Evolutionary conservation across 2,888 invertebrate species (phyloP).

Genomic region (Fragum fragum): DNA sequence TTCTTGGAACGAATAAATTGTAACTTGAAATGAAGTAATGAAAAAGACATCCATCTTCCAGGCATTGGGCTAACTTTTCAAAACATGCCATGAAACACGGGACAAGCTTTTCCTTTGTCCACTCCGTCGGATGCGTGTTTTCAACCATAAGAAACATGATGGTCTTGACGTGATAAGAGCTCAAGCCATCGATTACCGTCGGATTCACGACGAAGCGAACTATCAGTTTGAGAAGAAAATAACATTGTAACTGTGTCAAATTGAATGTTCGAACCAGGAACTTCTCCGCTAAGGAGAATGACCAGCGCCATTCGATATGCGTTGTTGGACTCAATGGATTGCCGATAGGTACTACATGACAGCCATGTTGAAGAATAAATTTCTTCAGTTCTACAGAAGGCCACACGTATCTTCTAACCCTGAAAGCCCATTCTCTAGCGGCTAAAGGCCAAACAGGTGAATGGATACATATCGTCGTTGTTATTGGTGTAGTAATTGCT

Average conservation of each 20-base stretch:
- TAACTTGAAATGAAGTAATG: slow-evolving; percentile 65
- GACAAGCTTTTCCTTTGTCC: slow-evolving; percentile 58
- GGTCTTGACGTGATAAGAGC: slow-evolving; percentile 63
- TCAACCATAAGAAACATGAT: slow-evolving; percentile 68
- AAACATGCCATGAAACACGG: slow-evolving; percentile 57
- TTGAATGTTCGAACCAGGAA: slow-evolving; percentile 62
- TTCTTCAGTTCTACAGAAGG: slow-evolving; percentile 64
- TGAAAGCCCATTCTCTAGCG: slow-evolving; percentile 66
- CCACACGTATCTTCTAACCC: slow-evolving; percentile 60
- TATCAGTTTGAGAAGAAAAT: slow-evolving; percentile 61
- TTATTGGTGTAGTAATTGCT: slow-evolving; percentile 41
- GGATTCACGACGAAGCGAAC: slow-evolving; percentile 61
- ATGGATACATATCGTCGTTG: slow-evolving; percentile 61
- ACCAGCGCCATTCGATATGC: slow-evolving; percentile 67
- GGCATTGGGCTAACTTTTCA: slow-evolving; percentile 54
- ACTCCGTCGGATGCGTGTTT: slow-evolving; percentile 62
- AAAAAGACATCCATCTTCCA: slow-evolving; percentile 60
- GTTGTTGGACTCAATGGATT: slow-evolving; percentile 62
- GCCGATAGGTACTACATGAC: slow-evolving; percentile 63
- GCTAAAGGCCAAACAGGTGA: slow-evolving; percentile 66
- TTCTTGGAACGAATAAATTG: slow-evolving; percentile 53
- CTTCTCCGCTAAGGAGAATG: slow-evolving; percentile 63
- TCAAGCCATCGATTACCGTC: slow-evolving; percentile 54
- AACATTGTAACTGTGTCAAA: slow-evolving; percentile 58
- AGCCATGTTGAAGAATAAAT: slow-evolving; percentile 64